Evolutionary conservation across 2,888 invertebrate species (phyloP).

Genomic region (Coronaproctus castanopsis): DNA sequence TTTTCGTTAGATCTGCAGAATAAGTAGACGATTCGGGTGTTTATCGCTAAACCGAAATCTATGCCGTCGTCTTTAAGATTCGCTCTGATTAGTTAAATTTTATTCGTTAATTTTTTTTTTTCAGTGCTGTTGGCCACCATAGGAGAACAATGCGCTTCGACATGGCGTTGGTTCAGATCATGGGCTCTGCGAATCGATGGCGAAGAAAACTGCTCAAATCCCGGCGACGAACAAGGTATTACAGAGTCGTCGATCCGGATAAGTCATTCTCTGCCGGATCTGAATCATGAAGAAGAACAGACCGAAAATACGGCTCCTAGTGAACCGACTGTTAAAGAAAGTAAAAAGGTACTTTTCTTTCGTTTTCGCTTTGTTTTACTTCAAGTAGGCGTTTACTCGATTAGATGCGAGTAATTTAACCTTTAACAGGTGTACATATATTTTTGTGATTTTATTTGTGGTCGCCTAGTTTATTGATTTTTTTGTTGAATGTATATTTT

Average conservation of each 20-base stretch:
- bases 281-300: conserved; percentile 36
- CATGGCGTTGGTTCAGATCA: conserved; percentile 42
- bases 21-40: no score
- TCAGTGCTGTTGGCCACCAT: conserved; percentile 43
- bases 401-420: no score
- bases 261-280: conserved; percentile 53
- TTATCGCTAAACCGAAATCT: no score
- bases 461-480: no score
- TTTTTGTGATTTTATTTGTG: no score
- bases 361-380: no score
- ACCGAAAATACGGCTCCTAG: conserved; percentile 4
- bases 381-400: no score
- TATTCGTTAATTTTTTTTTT: background rate
- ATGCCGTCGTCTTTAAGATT: no score
- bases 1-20: no score
- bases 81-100: no score
- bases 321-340: conserved; percentile 4
- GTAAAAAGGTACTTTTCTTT: conserved; percentile 7
- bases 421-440: no score
- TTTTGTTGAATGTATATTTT: no score
- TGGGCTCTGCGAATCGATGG: conserved; percentile 14
- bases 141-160: conserved; percentile 49
- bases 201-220: conserved; percentile 24
- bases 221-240: conserved; percentile 32
- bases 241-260: conserved; percentile 49